Evolutionary conservation across 2,113 vertebrate species (phyloP).

Genomic region (Muntiacus reevesi): DNA sequence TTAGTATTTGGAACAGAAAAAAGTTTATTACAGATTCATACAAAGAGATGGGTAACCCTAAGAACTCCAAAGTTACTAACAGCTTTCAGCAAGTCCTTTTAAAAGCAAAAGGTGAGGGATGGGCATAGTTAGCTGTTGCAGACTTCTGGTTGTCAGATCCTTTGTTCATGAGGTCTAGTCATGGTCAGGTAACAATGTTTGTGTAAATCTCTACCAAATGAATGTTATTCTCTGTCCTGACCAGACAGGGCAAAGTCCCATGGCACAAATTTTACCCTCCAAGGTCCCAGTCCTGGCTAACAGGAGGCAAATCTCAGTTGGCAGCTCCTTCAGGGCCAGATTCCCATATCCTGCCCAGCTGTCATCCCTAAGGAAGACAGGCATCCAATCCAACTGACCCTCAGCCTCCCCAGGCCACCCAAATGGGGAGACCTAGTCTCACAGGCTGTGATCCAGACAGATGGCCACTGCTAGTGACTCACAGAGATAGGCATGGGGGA

Average conservation of each 20-base stretch:
- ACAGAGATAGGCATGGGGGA: not conserved
- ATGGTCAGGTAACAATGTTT: not conserved
- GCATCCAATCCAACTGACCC: not conserved
- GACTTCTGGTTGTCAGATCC: not conserved
- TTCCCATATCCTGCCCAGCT: not conserved
- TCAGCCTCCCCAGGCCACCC: not conserved
- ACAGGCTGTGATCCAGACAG: not conserved
- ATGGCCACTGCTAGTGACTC: not conserved
- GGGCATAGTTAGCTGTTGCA: not conserved
- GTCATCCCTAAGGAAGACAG: not conserved
- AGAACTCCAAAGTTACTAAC: not conserved
- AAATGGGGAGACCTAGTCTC: not conserved
- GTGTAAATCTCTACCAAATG: not conserved
- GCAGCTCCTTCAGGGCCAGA: not conserved
- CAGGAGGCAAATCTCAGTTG: not conserved
- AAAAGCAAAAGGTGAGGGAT: not conserved
- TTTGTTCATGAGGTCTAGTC: not conserved
- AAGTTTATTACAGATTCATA: not conserved
- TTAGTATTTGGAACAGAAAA: not conserved
- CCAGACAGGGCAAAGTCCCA: not conserved
- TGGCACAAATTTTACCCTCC: not conserved
- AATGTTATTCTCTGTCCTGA: not conserved
- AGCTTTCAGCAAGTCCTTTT: not conserved
- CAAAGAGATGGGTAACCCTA: not conserved
- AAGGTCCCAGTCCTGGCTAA: not conserved